Base-by-base conservation (phyloP, 2,113 vertebrate species). In the Mus musculus region DNA sequence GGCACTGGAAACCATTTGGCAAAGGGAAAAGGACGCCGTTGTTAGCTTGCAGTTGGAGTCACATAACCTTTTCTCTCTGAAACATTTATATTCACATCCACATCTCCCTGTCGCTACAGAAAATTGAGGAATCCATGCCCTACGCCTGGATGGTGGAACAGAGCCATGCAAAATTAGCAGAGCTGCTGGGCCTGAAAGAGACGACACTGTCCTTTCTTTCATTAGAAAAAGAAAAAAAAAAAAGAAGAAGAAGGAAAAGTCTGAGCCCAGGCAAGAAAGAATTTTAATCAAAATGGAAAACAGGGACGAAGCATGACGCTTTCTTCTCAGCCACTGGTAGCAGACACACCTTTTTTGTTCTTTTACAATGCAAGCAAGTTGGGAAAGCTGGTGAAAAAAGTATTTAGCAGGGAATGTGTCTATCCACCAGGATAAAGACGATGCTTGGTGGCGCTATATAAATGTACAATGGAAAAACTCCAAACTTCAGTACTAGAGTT, bases 1-100 rank as follows among this genome's bases (percentile, higher is more conserved):
- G 81, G 92, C 46, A 72, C 82, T n/a, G 77, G 95, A 95, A 96
- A 86, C 90, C 92, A 42, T 94, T 96, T 95, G 94, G 90, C 95
- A 84, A 84, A 86, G 92, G 82, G 90, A 96, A 96, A 97, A 97
- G 95, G 94, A 86, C 88, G 61, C n/a, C 72, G 90, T 96, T 97
- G 95, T 95, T 91, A 63, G 92, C 86, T 42, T 87, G 77, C 91
- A 87, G 95, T 92, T 80, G 78, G 95, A 97, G 75, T 96, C 97
- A 82, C 89, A 87, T 76, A 95, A 97, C 94, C 89, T 96, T 98
- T 95, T 97, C 97, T 97, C 91, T 71, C 92, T 42, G 80, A 76
- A 89, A 67, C 95, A 97, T 98, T 97, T 95, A 93, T 93, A 98
- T 97, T 96, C 97, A 97, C 28, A 54, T 89, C 95, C 97, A 96